Conservation (phyloP, 2,797 vertebrate species). For the Artibeus jamaicensis region DNA sequence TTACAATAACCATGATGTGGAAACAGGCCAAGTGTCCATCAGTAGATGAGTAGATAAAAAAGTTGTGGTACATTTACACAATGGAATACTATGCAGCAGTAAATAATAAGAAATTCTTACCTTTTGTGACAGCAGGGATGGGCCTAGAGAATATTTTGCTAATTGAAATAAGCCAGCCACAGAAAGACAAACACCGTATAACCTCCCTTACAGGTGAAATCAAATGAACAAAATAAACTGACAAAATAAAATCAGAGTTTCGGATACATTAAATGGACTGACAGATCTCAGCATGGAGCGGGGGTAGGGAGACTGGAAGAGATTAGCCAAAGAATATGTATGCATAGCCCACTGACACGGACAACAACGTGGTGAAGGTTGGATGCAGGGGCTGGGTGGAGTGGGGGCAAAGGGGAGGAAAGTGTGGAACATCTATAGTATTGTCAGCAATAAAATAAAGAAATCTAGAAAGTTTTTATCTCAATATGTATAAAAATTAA, state of each 20-base stretch:
- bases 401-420: background rate
- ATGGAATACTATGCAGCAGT: too few species aligned
- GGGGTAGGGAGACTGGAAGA: background rate
- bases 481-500: background rate
- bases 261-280: background rate
- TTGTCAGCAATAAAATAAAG: background rate
- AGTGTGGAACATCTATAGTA: background rate
- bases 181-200: too few species aligned
- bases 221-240: background rate
- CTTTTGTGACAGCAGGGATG: too few species aligned
- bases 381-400: background rate
- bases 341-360: too few species aligned
- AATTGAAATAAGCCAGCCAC: too few species aligned
- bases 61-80: too few species aligned
- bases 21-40: too few species aligned
- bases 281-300: background rate
- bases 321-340: background rate
- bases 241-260: background rate
- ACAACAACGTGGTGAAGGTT: background rate
- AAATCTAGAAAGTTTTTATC: background rate
- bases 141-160: too few species aligned
- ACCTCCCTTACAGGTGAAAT: background rate
- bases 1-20: too few species aligned
- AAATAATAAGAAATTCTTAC: too few species aligned
- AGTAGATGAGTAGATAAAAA: too few species aligned